Percentiles rank a stretch among this genome's conserved stretches.
Conservation (phyloP, 2,113 vertebrate genomes). For the Crotalus helleri region DNA sequence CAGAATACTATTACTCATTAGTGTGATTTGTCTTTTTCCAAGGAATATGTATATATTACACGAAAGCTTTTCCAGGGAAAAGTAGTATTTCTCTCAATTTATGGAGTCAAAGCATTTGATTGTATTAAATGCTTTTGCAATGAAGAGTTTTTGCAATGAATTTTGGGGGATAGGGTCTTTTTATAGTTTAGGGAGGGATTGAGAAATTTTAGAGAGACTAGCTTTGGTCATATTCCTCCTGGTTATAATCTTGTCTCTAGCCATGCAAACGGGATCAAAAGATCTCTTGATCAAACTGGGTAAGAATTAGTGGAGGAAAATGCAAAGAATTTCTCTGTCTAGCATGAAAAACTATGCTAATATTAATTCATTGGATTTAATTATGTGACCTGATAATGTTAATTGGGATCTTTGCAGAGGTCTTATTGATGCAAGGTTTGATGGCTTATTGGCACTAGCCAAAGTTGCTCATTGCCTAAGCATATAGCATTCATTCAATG, state of each 20-base stretch:
- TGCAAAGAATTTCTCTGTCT: not conserved
- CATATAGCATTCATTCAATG: not conserved
- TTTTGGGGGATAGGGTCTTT: not conserved
- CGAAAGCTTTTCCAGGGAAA: not conserved
- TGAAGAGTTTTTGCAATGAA: not conserved
- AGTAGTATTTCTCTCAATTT: constrained; percentile 2
- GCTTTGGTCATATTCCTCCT: not conserved
- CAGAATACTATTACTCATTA: not conserved
- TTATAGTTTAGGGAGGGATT: not conserved
- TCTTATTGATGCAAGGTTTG: not conserved
- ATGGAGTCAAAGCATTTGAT: constrained; percentile 15
- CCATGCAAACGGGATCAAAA: not conserved
- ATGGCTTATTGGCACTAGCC: not conserved
- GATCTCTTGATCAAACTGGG: not conserved
- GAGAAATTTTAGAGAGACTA: not conserved
- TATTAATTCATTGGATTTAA: not conserved
- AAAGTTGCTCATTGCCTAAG: not conserved
- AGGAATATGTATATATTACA: not conserved
- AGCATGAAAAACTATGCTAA: not conserved
- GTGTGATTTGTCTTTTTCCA: not conserved
- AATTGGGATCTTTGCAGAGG: not conserved
- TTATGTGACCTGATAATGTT: not conserved
- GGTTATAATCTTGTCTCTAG: not conserved
- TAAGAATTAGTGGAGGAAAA: not conserved
- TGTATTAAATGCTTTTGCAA: not conserved